Base-by-base conservation (phyloP, 2,888 invertebrate species). In the Ischnura elegans region DNA sequence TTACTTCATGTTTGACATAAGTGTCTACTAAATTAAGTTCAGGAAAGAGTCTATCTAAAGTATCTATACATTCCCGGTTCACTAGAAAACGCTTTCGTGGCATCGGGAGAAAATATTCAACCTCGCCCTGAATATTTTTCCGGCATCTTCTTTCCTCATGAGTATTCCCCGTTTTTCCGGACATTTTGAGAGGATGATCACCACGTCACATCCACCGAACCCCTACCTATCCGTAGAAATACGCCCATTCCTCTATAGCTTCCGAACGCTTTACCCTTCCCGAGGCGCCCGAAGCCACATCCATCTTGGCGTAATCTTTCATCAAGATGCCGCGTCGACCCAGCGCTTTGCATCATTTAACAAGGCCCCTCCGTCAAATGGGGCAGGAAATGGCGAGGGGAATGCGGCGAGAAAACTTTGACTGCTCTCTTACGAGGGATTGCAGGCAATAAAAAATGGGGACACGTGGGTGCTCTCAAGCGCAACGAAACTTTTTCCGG, bases 301-400 rank as follows among this genome's bases (percentile, higher is more conserved):
- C 86, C 86, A 86, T 86, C 86, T 86, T 86, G 86, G 16, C 42
- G 86, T 86, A 86, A 86, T 86, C 86, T 86, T 86, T 46, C 86
- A 86, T 86, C 86, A 46, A 86, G 86, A 86, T 86, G 86, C 45
- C 86, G 86, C 29, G 86, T 45, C 86, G 46, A n/a, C 76, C 36
- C 45, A 86, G 25, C 43, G 86, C 86, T 86, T 46, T 86, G 43
- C 86, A 43, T 86, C 45, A 86, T 86, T 86, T 86, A 86, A 86
- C 43, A 86, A 86, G 86, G 46, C 86, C 86, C 36, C 45, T 86
- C 45, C 76, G 36, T 76, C 45, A 86, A 86, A 86, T 86, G 43
- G 43, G n/a, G 86, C 86, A 86, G 86, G 86, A 86, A 86, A 86
- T 46, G 86, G 45, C 43, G 46, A n/a, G 10, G n/a, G 86, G 46